phyloP scores from a whole-genome alignment of 2,888 invertebrate species.

The Neuroscelio doddi region DNA sequence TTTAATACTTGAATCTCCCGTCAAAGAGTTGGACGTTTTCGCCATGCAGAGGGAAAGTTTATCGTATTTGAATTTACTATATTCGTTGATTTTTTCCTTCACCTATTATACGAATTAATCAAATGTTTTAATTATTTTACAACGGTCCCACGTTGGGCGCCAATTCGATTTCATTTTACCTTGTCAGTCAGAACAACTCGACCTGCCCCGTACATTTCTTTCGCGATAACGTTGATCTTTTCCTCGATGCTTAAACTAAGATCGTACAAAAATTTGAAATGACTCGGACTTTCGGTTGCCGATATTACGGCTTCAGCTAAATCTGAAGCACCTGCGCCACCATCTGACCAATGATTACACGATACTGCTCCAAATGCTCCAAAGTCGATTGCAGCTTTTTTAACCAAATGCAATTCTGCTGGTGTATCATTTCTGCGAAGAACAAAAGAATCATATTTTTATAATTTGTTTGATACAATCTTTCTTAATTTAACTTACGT shows the following conservation, averaged over 20 bases:
- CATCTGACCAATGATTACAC: constrained; percentile 92
- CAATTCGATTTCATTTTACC: too few species aligned
- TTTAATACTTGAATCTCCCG: too few species aligned
- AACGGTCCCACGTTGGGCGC: too few species aligned
- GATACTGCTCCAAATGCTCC: constrained; percentile 92
- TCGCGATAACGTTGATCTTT: constrained; percentile 91
- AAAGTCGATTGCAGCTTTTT: constrained; percentile 79
- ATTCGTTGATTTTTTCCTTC: too few species aligned
- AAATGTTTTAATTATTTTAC: too few species aligned
- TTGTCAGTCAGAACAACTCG: constrained; percentile 83
- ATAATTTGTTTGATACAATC: too few species aligned
- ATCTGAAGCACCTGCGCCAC: constrained; percentile 89
- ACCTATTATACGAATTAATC: too few species aligned
- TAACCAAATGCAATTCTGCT: constrained; percentile 72
- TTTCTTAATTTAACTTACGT: constrained; percentile 77
- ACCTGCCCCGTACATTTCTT: constrained; percentile 95
- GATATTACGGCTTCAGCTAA: constrained; percentile 90
- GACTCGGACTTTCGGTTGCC: constrained; percentile 79
- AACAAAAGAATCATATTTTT: too few species aligned
- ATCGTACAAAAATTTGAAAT: constrained; percentile 82
- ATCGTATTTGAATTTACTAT: too few species aligned
- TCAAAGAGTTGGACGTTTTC: too few species aligned
- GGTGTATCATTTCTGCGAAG: not conserved
- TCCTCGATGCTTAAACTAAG: constrained; percentile 82
- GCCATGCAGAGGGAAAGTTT: too few species aligned